Evolutionary conservation across 2,888 invertebrate species (phyloP), one percentile per base, ranked within the genome.

Genomic region (Camponotus fellah): DNA sequence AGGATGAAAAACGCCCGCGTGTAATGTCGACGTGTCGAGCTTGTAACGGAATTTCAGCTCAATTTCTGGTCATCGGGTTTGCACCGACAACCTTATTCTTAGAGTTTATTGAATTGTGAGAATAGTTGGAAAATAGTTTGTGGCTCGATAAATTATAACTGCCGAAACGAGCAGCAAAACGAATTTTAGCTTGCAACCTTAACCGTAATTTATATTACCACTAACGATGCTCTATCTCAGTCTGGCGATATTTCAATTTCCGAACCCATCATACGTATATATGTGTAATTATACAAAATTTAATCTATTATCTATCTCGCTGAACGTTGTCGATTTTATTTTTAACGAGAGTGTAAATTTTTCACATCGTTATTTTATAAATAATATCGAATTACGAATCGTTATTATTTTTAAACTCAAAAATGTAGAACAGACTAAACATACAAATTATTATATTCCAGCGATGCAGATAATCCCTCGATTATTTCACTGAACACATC

Each of bases 161-260:
- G 68, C 68, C 68, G 21, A 53, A 53, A 53, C 53, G n/a, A 53
- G 53, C 21, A 58, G 58, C 68, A 77, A 77, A 77, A 77, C 77
- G 77, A 77, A 58, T 77, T 77, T 77, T 56, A 77, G 76, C 66
- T 77, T 43, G 68, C 77, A 77, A 68, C 77, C 68, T 77, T 77
- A 77, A 77, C 68, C 77, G 68, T 77, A 77, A 77, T 77, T 77
- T 77, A 77, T 77, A 77, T 77, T 68, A 77, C 58, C 68, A 43
- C 58, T 68, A 68, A 68, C 56, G 40, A 76, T 26, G 37, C 65
- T 26, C 26, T 56, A 40, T 66, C 37, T 37, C 17, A 46, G 75
- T 34, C 34, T 14, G 12, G 32, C 26, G 32, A 68, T 77, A 68
- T 68, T 77, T 77, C 77, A 77, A 77, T 58, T 58, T n/a, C 43